Base-by-base conservation (phyloP, 2,797 vertebrate species). In the Chaenodraco wilsoni region DNA sequence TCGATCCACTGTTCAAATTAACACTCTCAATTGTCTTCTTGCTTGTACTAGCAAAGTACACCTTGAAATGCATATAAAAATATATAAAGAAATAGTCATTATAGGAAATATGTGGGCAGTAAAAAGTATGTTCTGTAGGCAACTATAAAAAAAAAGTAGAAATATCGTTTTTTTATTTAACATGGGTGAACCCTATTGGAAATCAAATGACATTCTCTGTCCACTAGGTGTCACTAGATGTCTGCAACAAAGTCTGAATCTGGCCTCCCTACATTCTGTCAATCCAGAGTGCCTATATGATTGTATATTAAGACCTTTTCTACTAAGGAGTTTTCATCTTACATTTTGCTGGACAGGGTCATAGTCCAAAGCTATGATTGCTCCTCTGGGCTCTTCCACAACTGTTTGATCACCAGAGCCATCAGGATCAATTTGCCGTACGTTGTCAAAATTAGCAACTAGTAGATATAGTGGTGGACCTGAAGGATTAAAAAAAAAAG, bases 321-420 rank as follows among this genome's bases (percentile, higher is more conserved):
- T 31, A 13, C 21, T 31, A 4, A 48, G 7, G 6, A 1, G 50
- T 87, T 92, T 55, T 33, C 77, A 40, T 71, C 90, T 89, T 93
- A 98, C 98, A 86, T 94, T 94, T 76, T 94, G 95, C 84, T 96
- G 92, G 71, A 97, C 93, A 0, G 97, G 97, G 86, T 99, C 98
- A 72, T 95, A 96, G 86, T 99, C 98, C 81, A 99, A 83, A 55
- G 96, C 96, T 87, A 96, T 89, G 78, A 98, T 94, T 79, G 52
- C 79, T 85, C 96, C 97, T 92, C 94, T 95, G 43, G 96, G 95
- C 85, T 95, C 95, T 67, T 94, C 90, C 63, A 98, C 85, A 62
- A 98, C 73, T 71, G 66, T 93, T 79, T 85, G 73, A 37, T 95
- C 96, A 71, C 80, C 90, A 3, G 93, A 92, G 65, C 96, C 97